Percentiles rank a stretch among this genome's conserved stretches.
These are phyloP conservation scores for Boulengeromyrus knoepffleri DNA, from an alignment of 2,113 vertebrate genomes.

Conservation along the genomic window DNA sequence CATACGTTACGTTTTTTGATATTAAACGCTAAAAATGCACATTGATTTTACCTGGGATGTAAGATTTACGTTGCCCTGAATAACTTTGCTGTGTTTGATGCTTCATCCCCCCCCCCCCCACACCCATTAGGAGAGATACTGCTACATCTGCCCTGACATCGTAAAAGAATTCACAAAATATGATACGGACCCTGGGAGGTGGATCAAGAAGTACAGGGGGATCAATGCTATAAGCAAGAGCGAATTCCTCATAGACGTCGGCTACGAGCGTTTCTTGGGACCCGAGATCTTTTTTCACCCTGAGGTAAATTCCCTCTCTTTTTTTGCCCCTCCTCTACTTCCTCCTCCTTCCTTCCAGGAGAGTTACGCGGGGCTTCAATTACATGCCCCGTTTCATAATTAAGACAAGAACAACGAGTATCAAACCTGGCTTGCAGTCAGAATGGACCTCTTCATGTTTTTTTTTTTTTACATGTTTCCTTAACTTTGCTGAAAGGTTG, in stretches of 20 bases:
- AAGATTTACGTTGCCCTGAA: not conserved
- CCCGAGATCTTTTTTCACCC: conserved; percentile 91
- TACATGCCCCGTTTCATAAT: not conserved
- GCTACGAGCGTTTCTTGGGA: conserved; percentile 83
- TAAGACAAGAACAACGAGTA: not conserved
- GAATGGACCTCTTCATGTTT: not conserved
- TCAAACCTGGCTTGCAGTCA: not conserved
- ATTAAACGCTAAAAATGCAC: not conserved
- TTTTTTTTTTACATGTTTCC: not conserved
- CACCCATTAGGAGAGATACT: conserved; percentile 71
- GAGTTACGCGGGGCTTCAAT: not conserved
- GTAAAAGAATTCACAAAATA: conserved; percentile 90
- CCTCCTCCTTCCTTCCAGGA: not conserved
- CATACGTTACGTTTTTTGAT: not conserved
- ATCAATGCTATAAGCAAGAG: conserved; percentile 78
- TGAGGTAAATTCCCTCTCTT: conserved; percentile 58
- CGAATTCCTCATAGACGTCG: conserved; percentile 82
- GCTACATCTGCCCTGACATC: conserved; percentile 86
- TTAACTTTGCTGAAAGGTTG: not conserved
- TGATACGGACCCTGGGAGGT: conserved; percentile 78
- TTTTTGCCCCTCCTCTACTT: not conserved
- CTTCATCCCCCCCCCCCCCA: not conserved
- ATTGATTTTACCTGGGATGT: not conserved
- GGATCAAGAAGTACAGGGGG: conserved; percentile 84
- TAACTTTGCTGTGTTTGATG: not conserved